Percentiles rank a stretch among this genome's conserved stretches.
Evolutionary conservation across 2,113 vertebrate genomes (phyloP).

Genomic region (Campylomormyrus numenius): DNA sequence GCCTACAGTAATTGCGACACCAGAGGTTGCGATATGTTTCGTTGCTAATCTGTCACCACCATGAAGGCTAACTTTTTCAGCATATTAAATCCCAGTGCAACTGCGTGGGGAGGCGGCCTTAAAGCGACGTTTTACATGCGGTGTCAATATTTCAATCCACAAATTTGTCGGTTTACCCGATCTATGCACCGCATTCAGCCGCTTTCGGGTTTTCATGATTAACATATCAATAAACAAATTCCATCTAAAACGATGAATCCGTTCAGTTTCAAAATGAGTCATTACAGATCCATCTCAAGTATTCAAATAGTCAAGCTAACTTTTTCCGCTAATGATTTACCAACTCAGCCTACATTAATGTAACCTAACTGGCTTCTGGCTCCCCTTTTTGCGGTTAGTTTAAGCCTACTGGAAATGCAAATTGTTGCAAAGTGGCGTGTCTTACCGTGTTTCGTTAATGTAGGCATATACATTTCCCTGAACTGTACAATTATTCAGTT

Average conservation of each 20-base stretch:
- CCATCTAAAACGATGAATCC: not conserved
- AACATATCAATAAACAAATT: not conserved
- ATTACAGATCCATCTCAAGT: not conserved
- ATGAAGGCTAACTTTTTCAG: not conserved
- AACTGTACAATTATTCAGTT: not conserved
- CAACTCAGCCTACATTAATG: not conserved
- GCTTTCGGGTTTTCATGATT: not conserved
- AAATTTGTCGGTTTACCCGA: not conserved
- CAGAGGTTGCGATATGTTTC: not conserved
- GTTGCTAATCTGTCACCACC: not conserved
- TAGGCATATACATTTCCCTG: not conserved
- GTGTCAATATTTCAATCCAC: not conserved
- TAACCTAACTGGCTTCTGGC: not conserved
- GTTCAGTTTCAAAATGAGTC: not conserved
- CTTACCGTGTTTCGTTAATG: not conserved
- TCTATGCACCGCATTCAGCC: not conserved
- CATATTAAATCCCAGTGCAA: not conserved
- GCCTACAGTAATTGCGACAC: not conserved
- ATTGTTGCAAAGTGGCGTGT: not conserved
- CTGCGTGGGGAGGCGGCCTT: not conserved
- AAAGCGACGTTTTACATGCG: too few relatives aligned
- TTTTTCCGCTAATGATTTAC: not conserved
- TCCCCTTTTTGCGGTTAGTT: not conserved
- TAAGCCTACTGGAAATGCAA: not conserved
- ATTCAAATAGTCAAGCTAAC: not conserved